phyloP scores from a whole-genome alignment of 2,888 invertebrate species.

The Cordilura impudica region DNA sequence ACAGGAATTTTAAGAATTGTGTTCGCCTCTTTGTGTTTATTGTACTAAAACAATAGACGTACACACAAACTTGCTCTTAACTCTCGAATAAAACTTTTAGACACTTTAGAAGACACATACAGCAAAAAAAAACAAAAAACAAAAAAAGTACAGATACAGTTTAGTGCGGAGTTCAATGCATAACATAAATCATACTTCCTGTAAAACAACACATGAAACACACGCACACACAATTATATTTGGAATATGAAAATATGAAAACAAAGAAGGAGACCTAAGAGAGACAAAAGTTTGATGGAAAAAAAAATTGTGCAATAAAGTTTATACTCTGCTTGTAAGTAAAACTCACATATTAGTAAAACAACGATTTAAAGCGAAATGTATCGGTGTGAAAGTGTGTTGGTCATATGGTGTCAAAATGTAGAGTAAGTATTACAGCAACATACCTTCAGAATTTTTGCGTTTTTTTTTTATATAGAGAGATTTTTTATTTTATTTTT shows the following conservation, averaged over 20 bases:
- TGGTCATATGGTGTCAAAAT: conserved; percentile 55
- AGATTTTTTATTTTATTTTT: conserved; percentile 29
- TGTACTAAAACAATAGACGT: conserved; percentile 57
- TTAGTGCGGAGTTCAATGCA: conserved; percentile 58
- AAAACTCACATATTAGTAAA: conserved; percentile 19
- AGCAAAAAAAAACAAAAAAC: neutral
- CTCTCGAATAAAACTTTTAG: conserved; percentile 51
- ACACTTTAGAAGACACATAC: conserved; percentile 47
- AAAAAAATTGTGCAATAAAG: conserved; percentile 63
- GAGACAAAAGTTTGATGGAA: conserved; percentile 14
- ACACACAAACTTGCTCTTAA: conserved; percentile 21
- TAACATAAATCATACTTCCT: conserved; percentile 65
- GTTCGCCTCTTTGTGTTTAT: neutral
- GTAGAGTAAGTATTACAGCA: conserved; percentile 32
- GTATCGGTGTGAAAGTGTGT: neutral
- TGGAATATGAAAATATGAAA: neutral
- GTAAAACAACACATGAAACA: conserved; percentile 54
- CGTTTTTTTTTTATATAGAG: conserved; percentile 20
- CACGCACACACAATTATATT: neutral
- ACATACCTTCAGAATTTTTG: conserved; percentile 52
- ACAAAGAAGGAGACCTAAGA: conserved; percentile 10
- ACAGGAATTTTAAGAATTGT: conserved; percentile 43
- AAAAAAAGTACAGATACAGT: conserved; percentile 33
- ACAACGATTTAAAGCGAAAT: conserved; percentile 1
- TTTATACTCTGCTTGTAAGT: conserved; percentile 58